Evolutionary conservation across 2,888 invertebrate species (phyloP).

Genomic region (Drosophila mulleri): DNA sequence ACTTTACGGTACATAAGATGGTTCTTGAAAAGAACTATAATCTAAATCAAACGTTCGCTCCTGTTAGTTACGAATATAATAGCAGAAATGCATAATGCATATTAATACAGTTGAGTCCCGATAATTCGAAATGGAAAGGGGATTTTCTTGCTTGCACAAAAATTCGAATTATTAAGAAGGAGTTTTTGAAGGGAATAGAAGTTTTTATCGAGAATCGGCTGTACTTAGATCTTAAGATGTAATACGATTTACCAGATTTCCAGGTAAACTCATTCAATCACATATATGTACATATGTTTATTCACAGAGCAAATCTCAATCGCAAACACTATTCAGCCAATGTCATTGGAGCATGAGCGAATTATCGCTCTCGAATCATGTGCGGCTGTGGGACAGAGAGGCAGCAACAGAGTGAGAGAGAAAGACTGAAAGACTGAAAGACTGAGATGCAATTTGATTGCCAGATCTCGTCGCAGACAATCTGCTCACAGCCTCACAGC

Average conservation of each 20-base stretch:
- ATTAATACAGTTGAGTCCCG: too few species aligned
- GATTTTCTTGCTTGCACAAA: too few species aligned
- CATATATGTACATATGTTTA: not conserved
- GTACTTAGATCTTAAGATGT: not conserved
- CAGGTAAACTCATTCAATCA: not conserved
- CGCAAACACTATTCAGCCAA: not conserved
- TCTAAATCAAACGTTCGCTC: too few species aligned
- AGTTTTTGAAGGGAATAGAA: too few species aligned
- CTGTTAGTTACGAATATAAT: too few species aligned
- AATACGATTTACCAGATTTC: not conserved
- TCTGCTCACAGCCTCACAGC: slow-evolving; percentile 14
- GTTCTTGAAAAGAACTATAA: too few species aligned
- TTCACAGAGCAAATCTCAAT: not conserved
- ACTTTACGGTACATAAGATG: too few species aligned
- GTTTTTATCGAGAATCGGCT: too few species aligned
- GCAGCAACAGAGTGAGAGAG: not conserved
- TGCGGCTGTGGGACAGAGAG: not conserved
- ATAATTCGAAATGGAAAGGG: too few species aligned
- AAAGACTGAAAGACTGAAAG: not conserved
- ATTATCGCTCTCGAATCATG: not conserved
- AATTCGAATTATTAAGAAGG: too few species aligned
- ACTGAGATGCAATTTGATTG: slow-evolving; percentile 54
- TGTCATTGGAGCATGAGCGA: slow-evolving; percentile 4
- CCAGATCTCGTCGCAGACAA: slow-evolving; percentile 20
- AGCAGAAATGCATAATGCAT: too few species aligned